phyloP scores from a whole-genome alignment of 2,888 invertebrate species.

The Theodoxus fluviatilis region DNA sequence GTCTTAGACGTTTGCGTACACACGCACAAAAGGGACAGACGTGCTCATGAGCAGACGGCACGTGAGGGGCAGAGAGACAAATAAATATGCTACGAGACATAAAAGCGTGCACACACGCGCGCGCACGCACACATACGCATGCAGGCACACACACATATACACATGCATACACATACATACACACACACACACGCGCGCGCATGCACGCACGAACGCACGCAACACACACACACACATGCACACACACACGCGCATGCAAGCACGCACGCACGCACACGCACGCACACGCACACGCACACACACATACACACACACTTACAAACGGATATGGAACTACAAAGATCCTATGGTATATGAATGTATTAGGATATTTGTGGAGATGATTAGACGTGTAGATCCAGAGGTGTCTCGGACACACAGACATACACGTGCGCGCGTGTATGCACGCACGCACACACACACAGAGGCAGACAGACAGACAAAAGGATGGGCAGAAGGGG shows the following conservation, averaged over 20 bases:
- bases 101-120: neutral
- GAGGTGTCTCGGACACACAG: neutral
- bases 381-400: neutral
- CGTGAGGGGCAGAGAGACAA: too few relatives aligned
- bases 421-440: neutral
- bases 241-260: conserved; percentile 16
- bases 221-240: neutral
- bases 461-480: neutral
- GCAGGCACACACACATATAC: conserved; percentile 6
- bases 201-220: neutral
- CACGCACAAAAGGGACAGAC: neutral
- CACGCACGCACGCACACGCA: conserved; percentile 18
- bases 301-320: conserved; percentile 15
- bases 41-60: neutral
- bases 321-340: neutral
- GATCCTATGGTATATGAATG: too few relatives aligned
- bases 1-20: neutral
- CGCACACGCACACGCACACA: neutral
- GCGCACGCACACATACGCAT: conserved; percentile 4
- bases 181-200: conserved; percentile 8
- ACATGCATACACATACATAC: neutral
- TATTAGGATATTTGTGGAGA: too few relatives aligned
- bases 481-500: neutral
- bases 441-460: neutral
- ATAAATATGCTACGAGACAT: neutral